Evolutionary conservation across 2,113 vertebrate species (phyloP), one percentile per base, ranked within the genome.

Genomic region (Pterocles gutturalis): DNA sequence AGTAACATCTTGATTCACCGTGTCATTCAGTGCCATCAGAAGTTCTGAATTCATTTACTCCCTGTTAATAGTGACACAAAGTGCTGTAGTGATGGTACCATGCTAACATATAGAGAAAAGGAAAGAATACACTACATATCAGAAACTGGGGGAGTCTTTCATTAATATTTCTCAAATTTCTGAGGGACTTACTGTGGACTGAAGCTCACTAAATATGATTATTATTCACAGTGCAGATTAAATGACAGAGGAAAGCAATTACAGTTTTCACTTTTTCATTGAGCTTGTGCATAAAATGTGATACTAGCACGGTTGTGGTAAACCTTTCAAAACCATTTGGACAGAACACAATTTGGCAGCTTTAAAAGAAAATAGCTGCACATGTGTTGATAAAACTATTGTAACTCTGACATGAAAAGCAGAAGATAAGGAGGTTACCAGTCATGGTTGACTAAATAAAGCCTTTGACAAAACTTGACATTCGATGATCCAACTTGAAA

Each of bases 401-500:
- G 61, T 97, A 96, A 85, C 67, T 96, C 92, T 97, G 78, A 96
- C 96, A 98, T 11, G 25, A 97, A 97, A 96, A 94, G 64, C 73
- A 92, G 89, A 92, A 89, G 93, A 95, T 91, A 82, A 94, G 95
- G 91, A 96, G 90, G 95, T 82, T 83, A 81, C 94, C 55, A 77
- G 81, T 98, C 96, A 95, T 94, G 88, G 93, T 94, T 96, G 97
- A 97, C 93, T 98, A 96, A 96, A 89, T 90, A 97, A 97, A 97
- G 93, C 79, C 89, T 97, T 91, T 61, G 4, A 96, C 97, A 96
- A 53, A 95, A 96, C 91, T 92, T 96, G 95, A 97, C 96, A 95
- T 98, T 96, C 51, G 11, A 91, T 81, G 94, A 98, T 88, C 96
- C 88, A 97, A 62, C 96, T 97, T 98, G 97, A 98, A 98, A 98